These are phyloP conservation scores for Eulacestoma nigropectus DNA, from an alignment of 2,113 vertebrate species.

Conservation along the genomic window DNA sequence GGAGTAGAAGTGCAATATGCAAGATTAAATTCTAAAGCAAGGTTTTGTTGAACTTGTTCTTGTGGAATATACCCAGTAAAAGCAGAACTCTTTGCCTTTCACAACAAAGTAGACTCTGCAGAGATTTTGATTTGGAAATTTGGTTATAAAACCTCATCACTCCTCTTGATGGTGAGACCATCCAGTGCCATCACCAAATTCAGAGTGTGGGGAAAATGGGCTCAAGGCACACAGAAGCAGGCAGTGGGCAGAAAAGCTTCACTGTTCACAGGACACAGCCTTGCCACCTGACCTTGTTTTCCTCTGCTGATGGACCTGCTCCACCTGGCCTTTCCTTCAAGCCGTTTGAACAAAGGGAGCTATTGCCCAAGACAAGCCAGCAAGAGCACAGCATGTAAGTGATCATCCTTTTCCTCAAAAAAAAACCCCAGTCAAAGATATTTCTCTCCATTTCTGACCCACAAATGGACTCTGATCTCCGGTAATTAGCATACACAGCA, in stretches of 20 bases:
- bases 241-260: not conserved
- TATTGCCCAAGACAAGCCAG: not conserved
- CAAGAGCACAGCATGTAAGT: not conserved
- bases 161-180: not conserved
- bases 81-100: not conserved
- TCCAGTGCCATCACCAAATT: too few relatives aligned
- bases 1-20: not conserved
- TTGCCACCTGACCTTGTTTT: not conserved
- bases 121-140: not conserved
- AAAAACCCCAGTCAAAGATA: not conserved
- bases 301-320: not conserved
- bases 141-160: not conserved
- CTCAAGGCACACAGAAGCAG: not conserved
- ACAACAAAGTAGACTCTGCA: not conserved
- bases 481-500: not conserved
- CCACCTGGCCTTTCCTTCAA: not conserved
- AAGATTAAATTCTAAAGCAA: not conserved
- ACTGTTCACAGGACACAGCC: accelerated
- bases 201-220: not conserved
- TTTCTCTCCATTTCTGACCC: not conserved
- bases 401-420: not conserved
- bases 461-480: not conserved
- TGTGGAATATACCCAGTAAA: not conserved
- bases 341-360: not conserved
- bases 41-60: not conserved